These are phyloP conservation scores for Capreolus pygargus DNA, from an alignment of 2,113 vertebrate genomes.

Conservation along the genomic window DNA sequence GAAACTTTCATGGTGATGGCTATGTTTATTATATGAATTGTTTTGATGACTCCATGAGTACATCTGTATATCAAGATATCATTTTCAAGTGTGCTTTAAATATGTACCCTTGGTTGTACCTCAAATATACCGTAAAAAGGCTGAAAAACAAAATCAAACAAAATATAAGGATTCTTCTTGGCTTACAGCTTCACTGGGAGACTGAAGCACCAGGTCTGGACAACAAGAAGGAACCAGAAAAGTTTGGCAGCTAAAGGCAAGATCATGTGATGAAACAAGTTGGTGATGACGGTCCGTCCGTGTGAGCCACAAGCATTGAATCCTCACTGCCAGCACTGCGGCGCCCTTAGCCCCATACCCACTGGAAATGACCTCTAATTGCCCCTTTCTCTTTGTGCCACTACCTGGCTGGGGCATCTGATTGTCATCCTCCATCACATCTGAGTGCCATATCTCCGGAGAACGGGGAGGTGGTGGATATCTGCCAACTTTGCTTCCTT, in stretches of 20 bases:
- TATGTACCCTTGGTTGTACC: not conserved
- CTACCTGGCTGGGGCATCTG: no score
- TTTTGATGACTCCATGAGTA: not conserved
- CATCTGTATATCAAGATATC: not conserved
- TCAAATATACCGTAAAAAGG: not conserved
- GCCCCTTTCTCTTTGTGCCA: not conserved
- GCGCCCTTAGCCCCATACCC: fast-evolving
- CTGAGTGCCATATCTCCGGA: not conserved
- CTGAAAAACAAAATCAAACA: not conserved
- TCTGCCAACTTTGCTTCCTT: not conserved
- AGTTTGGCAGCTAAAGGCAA: not conserved
- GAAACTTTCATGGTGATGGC: not conserved
- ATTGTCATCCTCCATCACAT: not conserved
- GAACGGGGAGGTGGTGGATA: not conserved
- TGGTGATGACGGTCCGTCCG: not conserved
- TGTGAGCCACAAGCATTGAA: not conserved
- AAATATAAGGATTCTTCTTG: not conserved
- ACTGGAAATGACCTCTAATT: not conserved
- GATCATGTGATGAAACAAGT: not conserved
- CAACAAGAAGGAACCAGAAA: not conserved
- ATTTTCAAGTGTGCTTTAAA: not conserved
- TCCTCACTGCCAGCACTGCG: not conserved
- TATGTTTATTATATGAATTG: not conserved
- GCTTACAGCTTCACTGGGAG: not conserved
- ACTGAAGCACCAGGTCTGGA: fast-evolving